phyloP scores from a whole-genome alignment of 2,113 vertebrate genomes.

The Nicator chloris region DNA sequence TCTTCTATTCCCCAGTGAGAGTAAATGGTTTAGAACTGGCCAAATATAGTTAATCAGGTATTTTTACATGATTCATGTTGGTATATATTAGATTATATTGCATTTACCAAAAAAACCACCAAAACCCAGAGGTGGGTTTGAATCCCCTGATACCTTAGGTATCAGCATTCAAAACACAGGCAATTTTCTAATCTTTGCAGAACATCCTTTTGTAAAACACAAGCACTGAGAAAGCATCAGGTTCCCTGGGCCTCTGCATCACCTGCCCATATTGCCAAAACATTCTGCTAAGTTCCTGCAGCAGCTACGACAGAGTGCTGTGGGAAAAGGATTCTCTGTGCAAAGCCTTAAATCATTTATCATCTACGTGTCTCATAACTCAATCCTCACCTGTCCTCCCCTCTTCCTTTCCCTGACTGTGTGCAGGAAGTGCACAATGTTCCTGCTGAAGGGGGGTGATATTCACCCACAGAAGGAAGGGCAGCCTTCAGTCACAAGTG shows the following conservation, averaged over 20 bases:
- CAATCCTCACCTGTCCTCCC: not conserved
- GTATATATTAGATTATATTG: not conserved
- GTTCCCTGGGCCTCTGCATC: not conserved
- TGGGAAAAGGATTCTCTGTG: not conserved
- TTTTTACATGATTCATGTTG: not conserved
- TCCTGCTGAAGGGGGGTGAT: not conserved
- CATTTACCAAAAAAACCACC: not conserved
- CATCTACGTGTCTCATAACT: not conserved
- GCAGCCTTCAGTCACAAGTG: not conserved
- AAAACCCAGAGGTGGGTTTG: not conserved
- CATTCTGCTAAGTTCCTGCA: not conserved
- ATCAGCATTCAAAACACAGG: not conserved
- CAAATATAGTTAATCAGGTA: conserved; percentile 19
- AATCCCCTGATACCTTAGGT: not conserved
- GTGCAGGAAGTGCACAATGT: not conserved
- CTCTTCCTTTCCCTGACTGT: not conserved
- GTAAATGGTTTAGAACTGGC: not conserved
- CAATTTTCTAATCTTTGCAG: not conserved
- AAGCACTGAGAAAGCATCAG: not conserved
- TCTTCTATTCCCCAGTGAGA: not conserved
- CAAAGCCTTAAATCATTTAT: not conserved
- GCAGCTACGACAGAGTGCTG: not conserved
- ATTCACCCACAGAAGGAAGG: not conserved
- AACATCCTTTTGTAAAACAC: not conserved
- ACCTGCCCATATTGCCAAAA: not conserved